Percentiles rank a stretch among this genome's conserved stretches.
These are phyloP conservation scores for Euclidia mi DNA, from an alignment of 2,888 invertebrate genomes.

Conservation along the genomic window DNA sequence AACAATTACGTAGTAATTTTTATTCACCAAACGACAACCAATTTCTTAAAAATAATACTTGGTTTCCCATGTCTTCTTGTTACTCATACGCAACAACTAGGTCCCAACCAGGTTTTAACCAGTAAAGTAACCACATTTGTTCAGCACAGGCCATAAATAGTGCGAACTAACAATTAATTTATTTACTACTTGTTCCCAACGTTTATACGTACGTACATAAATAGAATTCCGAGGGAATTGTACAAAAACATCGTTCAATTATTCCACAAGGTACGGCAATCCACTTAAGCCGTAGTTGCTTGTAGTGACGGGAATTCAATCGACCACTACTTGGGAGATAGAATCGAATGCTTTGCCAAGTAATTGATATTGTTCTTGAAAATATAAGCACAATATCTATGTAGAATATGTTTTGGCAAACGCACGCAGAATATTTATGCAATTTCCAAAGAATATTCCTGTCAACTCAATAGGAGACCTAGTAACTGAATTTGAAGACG, in stretches of 20 bases:
- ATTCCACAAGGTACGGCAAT: slow-evolving; percentile 72
- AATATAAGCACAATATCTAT: neutral
- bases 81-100: too few relatives aligned
- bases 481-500: too few relatives aligned
- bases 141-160: slow-evolving; percentile 5
- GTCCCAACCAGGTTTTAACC: too few relatives aligned
- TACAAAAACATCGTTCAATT: slow-evolving; percentile 72
- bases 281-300: slow-evolving; percentile 71
- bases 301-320: slow-evolving; percentile 58
- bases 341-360: slow-evolving; percentile 34
- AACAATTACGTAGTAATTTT: too few relatives aligned
- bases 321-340: slow-evolving; percentile 61
- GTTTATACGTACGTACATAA: slow-evolving; percentile 44
- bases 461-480: too few relatives aligned
- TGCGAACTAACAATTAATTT: slow-evolving; percentile 35
- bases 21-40: too few relatives aligned
- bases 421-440: too few relatives aligned
- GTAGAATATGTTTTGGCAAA: too few relatives aligned
- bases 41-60: too few relatives aligned
- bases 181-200: slow-evolving; percentile 25
- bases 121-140: too few relatives aligned
- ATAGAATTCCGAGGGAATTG: slow-evolving; percentile 45
- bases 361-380: slow-evolving; percentile 23
- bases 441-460: too few relatives aligned
- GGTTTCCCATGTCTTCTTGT: too few relatives aligned